Evolutionary conservation across 2,113 vertebrate species (phyloP).

Genomic region (human): GRCh38 chr2:139721001-139721500

Average conservation of each 20-base stretch:
- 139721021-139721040: constrained; percentile 82
- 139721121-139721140: constrained; percentile 50
- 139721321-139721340: not conserved
- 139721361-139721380: not conserved
- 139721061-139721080: constrained; percentile 74
- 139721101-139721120: constrained; percentile 41
- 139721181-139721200: constrained; percentile 16
- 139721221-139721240: not conserved
- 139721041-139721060: constrained; percentile 74
- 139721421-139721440: not conserved
- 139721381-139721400: constrained; percentile 43
- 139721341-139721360: not conserved
- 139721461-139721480: constrained; percentile 32
- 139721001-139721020: constrained; percentile 79
- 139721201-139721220: not conserved
- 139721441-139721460: not conserved
- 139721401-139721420: not conserved
- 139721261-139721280: not conserved
- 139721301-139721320: not conserved
- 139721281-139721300: not conserved
- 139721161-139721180: constrained; percentile 61
- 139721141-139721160: constrained; percentile 40
- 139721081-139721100: constrained; percentile 43
- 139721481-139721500: not conserved
- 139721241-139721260: not conserved